Evolutionary conservation across 2,797 vertebrate species (phyloP).

Genomic region (Tragelaphus eurycerus): DNA sequence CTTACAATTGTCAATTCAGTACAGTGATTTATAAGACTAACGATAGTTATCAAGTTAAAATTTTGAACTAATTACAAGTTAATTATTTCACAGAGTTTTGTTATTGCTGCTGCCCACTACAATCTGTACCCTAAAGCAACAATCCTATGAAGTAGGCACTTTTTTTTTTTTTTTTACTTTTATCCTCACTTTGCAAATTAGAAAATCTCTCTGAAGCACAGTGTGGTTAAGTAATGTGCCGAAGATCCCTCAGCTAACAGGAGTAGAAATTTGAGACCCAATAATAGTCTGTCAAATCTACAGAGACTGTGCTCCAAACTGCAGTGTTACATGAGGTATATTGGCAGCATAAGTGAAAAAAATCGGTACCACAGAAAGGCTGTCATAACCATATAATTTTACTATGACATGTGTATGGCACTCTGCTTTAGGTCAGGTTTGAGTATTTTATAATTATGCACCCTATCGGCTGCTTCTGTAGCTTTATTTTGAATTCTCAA

Average conservation of each 20-base stretch:
- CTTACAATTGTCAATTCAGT: slow-evolving; percentile 13
- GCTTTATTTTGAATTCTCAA: slow-evolving; percentile 42
- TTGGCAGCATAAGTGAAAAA: slow-evolving; percentile 16
- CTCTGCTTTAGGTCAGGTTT: slow-evolving; percentile 35
- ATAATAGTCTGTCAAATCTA: not conserved
- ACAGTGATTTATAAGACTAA: not conserved
- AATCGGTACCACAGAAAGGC: not conserved
- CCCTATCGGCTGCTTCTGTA: not conserved
- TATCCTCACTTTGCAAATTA: not conserved
- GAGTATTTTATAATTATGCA: slow-evolving; percentile 5
- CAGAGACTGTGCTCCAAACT: not conserved
- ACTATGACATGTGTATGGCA: not conserved
- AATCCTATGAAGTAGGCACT: not conserved
- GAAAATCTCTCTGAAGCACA: slow-evolving; percentile 5
- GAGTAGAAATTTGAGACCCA: slow-evolving; percentile 26
- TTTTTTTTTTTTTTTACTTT: not conserved
- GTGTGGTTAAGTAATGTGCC: not conserved
- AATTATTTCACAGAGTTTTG: slow-evolving; percentile 19
- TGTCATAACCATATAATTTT: not conserved
- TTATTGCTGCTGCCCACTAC: slow-evolving; percentile 5
- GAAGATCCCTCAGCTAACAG: not conserved
- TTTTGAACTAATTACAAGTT: slow-evolving; percentile 1
- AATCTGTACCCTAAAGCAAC: not conserved
- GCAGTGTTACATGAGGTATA: not conserved
- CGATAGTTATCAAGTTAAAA: slow-evolving; percentile 26